These are phyloP conservation scores for Chelonus insularis DNA, from an alignment of 1,140 invertebrate genomes.

Conservation along the genomic window DNA sequence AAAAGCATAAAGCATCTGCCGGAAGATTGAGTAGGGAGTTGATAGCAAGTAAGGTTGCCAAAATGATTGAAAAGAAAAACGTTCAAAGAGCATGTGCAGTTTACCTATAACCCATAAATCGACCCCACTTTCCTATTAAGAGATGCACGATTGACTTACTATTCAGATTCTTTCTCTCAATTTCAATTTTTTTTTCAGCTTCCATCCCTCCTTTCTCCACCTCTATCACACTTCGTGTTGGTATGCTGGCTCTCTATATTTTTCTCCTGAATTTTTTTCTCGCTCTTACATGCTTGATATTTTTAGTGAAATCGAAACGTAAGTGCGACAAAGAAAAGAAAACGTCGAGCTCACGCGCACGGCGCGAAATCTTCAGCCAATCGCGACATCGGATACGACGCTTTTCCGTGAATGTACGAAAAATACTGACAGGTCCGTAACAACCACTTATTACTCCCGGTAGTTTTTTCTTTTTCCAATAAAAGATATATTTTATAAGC, in stretches of 20 bases:
- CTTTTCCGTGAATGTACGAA: slow-evolving; percentile 30
- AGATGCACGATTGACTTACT: slow-evolving; percentile 58
- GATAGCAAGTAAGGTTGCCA: slow-evolving; percentile 30
- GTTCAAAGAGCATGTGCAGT: slow-evolving; percentile 35
- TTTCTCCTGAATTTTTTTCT: slow-evolving; percentile 11
- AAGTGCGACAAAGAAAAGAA: slow-evolving; percentile 1
- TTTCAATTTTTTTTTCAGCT: slow-evolving; percentile 21
- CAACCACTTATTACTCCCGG: slow-evolving; percentile 7
- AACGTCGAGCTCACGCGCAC: slow-evolving; percentile 11
- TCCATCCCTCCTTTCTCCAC: slow-evolving; percentile 24
- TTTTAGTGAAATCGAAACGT: not conserved
- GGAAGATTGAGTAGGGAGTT: slow-evolving; percentile 42
- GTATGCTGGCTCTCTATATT: slow-evolving; percentile 16
- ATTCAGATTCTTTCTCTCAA: slow-evolving; percentile 46
- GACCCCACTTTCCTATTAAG: slow-evolving; percentile 59
- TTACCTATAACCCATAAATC: slow-evolving; percentile 59
- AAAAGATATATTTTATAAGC: too few relatives aligned
- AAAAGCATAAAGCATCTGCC: slow-evolving; percentile 25
- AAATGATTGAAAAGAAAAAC: slow-evolving; percentile 33
- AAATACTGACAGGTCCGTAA: slow-evolving; percentile 28
- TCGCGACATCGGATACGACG: not conserved
- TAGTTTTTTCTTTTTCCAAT: too few relatives aligned
- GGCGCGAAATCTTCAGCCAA: slow-evolving; percentile 15
- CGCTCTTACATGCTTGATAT: not conserved
- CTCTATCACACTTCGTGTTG: slow-evolving; percentile 13